phyloP scores from a whole-genome alignment of 2,888 invertebrate species.

The Tuta absoluta region DNA sequence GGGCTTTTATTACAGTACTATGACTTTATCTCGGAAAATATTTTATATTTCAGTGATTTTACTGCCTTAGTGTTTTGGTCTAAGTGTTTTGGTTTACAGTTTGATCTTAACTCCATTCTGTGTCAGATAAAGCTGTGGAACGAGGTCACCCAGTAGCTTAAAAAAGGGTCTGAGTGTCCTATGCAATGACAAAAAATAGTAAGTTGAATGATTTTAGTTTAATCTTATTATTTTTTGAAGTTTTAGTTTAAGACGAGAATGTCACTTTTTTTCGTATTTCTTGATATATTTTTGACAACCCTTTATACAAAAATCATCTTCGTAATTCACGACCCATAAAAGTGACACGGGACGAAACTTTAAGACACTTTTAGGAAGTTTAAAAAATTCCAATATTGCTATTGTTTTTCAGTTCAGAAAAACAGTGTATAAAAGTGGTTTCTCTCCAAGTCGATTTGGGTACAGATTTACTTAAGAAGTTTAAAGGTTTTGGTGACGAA shows the following conservation, averaged over 20 bases:
- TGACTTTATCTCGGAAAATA: not conserved
- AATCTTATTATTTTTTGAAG: too few relatives aligned
- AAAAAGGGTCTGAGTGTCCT: too few relatives aligned
- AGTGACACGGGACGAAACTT: not conserved
- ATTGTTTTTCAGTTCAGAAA: conserved; percentile 2
- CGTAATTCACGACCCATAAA: not conserved
- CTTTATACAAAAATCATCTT: not conserved
- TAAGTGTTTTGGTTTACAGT: too few relatives aligned
- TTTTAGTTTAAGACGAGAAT: too few relatives aligned
- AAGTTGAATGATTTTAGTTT: too few relatives aligned
- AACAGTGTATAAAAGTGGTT: not conserved
- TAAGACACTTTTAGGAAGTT: not conserved
- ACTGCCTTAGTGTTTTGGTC: not conserved
- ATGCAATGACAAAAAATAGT: too few relatives aligned
- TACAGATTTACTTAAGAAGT: too few relatives aligned
- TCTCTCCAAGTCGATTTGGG: not conserved
- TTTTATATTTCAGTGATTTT: not conserved
- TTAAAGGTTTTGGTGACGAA: too few relatives aligned
- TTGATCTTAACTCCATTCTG: too few relatives aligned
- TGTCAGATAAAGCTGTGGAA: too few relatives aligned
- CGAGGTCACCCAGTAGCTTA: too few relatives aligned
- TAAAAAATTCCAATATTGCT: not conserved
- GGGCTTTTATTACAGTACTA: not conserved
- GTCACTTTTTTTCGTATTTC: too few relatives aligned
- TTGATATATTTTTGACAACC: not conserved